These are phyloP conservation scores for Cyphomyrmex costatus DNA, from an alignment of 1,140 invertebrate species.

Conservation along the genomic window DNA sequence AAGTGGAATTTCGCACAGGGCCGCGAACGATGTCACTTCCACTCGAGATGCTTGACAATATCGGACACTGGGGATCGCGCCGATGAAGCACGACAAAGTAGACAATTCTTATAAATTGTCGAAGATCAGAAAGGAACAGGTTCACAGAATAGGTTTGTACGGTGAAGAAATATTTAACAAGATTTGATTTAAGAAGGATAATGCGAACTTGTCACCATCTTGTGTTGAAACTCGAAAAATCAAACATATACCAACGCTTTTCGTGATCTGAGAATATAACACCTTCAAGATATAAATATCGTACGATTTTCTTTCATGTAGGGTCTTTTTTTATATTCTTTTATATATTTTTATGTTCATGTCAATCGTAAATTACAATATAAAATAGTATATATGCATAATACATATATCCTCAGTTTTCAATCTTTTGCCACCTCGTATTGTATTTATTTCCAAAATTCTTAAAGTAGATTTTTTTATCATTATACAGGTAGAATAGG, in stretches of 20 bases:
- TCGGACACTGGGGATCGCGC: constrained; percentile 66
- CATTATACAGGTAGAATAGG: background rate
- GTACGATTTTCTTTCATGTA: background rate
- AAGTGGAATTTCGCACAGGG: constrained; percentile 70
- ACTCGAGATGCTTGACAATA: constrained; percentile 68
- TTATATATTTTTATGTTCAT: constrained; percentile 4
- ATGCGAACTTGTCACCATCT: background rate
- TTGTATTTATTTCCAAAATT: background rate
- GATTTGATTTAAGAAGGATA: constrained; percentile 11
- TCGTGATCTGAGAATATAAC: background rate
- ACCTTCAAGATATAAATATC: constrained; percentile 4
- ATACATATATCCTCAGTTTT: background rate
- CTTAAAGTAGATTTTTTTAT: background rate
- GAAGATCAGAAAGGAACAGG: background rate
- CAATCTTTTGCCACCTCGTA: background rate
- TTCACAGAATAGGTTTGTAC: background rate
- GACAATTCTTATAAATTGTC: constrained; percentile 45
- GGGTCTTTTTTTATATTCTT: background rate
- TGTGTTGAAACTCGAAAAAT: background rate
- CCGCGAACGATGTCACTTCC: constrained; percentile 72
- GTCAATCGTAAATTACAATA: background rate
- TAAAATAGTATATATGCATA: too few species aligned
- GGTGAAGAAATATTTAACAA: constrained; percentile 2
- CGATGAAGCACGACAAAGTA: constrained; percentile 30
- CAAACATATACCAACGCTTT: background rate